Percentiles rank a stretch among this genome's conserved stretches.
Conservation (phyloP, 2,113 vertebrate genomes). For the Gracilinanus agilis region DNA sequence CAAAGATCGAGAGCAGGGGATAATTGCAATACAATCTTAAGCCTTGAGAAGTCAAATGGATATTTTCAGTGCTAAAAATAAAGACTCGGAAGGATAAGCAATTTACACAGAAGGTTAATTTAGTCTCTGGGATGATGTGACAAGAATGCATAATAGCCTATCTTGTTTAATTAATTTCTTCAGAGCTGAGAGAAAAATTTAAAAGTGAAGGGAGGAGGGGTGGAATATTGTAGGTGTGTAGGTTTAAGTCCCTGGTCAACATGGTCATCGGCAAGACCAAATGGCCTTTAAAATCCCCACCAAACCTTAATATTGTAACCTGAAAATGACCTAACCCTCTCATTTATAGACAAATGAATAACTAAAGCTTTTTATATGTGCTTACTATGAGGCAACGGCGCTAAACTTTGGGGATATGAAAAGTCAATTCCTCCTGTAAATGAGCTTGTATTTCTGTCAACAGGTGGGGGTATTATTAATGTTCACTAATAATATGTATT, state of each 20-base stretch:
- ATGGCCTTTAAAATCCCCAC: conserved; percentile 31
- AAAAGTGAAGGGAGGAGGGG: conserved; percentile 21
- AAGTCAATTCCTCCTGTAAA: too few species aligned
- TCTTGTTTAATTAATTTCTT: neutral
- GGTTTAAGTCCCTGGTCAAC: conserved; percentile 38
- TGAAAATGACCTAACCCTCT: neutral
- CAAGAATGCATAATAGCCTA: conserved; percentile 38
- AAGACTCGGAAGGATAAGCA: conserved; percentile 61
- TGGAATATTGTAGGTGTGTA: conserved; percentile 36
- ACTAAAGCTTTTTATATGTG: neutral
- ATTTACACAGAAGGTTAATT: conserved; percentile 57
- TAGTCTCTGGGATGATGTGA: conserved; percentile 43
- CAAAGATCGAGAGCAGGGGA: neutral
- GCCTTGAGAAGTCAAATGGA: conserved; percentile 44
- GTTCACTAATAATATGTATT: neutral
- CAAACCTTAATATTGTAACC: neutral
- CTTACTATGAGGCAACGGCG: neutral
- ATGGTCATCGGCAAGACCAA: conserved; percentile 21
- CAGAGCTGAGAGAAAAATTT: conserved; percentile 41
- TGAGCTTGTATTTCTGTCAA: too few species aligned
- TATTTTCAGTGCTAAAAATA: conserved; percentile 67
- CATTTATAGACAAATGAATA: neutral
- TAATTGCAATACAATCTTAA: conserved; percentile 45
- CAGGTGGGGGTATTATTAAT: neutral
- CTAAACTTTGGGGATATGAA: neutral